A percentile compares a stretch with the other conserved stretches of the same genome.
Evolutionary conservation across 1,140 invertebrate genomes (phyloP).

Genomic region (Hesperophylax magnus): DNA sequence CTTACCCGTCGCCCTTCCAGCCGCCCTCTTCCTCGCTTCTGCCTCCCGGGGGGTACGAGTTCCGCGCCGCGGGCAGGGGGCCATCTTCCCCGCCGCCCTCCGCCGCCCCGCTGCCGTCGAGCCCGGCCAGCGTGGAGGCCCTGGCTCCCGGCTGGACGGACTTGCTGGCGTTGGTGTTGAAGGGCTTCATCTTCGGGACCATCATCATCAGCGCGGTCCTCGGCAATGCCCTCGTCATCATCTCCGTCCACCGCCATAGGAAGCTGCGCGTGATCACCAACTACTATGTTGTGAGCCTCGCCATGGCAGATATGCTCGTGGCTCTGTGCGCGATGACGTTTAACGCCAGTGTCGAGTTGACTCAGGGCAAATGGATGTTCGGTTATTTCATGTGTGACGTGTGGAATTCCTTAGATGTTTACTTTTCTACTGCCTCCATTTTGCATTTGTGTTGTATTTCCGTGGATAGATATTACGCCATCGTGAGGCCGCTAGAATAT

Average conservation of each 20-base stretch:
- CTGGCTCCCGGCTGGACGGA: constrained; percentile 66
- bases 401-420: constrained; percentile 95
- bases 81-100: neutral
- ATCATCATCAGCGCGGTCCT: constrained; percentile 91
- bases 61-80: constrained; percentile 23
- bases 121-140: constrained; percentile 44
- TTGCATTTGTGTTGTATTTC: constrained; percentile 95
- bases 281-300: constrained; percentile 94
- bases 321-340: constrained; percentile 96
- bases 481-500: constrained; percentile 90
- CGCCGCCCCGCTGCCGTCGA: constrained; percentile 20
- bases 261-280: constrained; percentile 91
- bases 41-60: constrained; percentile 41
- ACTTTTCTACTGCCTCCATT: constrained; percentile 95
- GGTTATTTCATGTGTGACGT: constrained; percentile 92
- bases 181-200: constrained; percentile 81
- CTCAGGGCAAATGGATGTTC: constrained; percentile 87
- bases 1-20: neutral
- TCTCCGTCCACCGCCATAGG: constrained; percentile 80
- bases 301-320: constrained; percentile 92
- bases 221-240: constrained; percentile 89
- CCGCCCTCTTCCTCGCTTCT: neutral
- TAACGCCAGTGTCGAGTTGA: constrained; percentile 89
- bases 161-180: constrained; percentile 75
- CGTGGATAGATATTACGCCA: constrained; percentile 93